Base-by-base conservation (phyloP, 23 tunicate species). In the Trididemnum nubilum region DNA sequence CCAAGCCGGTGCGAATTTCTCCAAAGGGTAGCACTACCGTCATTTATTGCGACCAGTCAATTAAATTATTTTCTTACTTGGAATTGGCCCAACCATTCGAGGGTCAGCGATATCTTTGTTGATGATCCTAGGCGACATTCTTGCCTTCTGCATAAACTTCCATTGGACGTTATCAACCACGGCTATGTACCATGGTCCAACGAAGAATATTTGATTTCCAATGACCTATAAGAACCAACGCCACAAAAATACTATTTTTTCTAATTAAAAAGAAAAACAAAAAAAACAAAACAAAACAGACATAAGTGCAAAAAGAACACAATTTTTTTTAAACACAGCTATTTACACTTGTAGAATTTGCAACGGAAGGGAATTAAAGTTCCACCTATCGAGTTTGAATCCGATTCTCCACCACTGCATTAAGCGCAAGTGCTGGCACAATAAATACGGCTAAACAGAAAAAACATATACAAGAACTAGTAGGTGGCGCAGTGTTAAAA, bases 91-190 rank as follows among this genome's bases (percentile, higher is more conserved):
- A 64, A 92, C 63, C 59, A 64, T 36, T 61, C 92, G 70, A 2
- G 97, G 97, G 51, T 92, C 78, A 18, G 97, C 72, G 30, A 92
- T 87, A 33, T 86, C 92, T 30, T 86, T 84, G 50, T 88, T 94
- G 9, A 88, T 75, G 36, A 88, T 52, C 57, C 98, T 64, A 3
- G 94, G 87, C 9, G 29, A 75, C 94, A 88, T 88, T 79, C 98
- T 65, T 36, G 85, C 57, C 37, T 80, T 78, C 51, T 85, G 86
- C 60, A 80, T 71, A 51, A 83, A 94, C 72, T 94, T 94, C 91
- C 91, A 94, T 18, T 94, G 94, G 25, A 85, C 89, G 49, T 94
- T 89, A 26, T 86, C 88, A 36, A 94, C 65, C 0, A 76, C 90
- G 1, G 87, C 87, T 60, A 94, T 94, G 76, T 94, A 85, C 60